Evolutionary conservation across 2,888 invertebrate genomes (phyloP).

Genomic region (Heliconius erato): DNA sequence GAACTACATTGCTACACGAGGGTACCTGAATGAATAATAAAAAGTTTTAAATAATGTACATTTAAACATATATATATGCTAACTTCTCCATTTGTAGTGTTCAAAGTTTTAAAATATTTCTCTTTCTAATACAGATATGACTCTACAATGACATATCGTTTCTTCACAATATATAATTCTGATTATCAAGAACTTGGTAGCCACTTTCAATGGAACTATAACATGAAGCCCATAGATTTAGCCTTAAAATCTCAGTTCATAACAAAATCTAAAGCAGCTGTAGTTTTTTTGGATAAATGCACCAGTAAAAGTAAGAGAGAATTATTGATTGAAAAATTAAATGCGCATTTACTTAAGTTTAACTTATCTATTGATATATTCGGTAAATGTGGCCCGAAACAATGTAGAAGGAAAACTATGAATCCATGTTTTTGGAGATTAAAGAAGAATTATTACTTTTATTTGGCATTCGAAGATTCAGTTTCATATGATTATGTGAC

Average conservation of each 20-base stretch:
- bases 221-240: slow-evolving; percentile 59
- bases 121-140: slow-evolving; percentile 57
- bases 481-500: slow-evolving; percentile 83
- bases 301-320: slow-evolving; percentile 66
- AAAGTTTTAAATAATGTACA: not conserved
- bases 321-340: slow-evolving; percentile 68
- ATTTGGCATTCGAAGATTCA: slow-evolving; percentile 90
- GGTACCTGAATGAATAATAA: no score
- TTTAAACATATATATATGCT: not conserved
- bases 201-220: slow-evolving; percentile 60
- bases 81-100: not conserved
- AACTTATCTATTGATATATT: slow-evolving; percentile 81
- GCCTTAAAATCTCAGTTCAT: slow-evolving; percentile 58
- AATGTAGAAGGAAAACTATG: slow-evolving; percentile 65
- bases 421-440: slow-evolving; percentile 71
- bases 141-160: slow-evolving; percentile 67
- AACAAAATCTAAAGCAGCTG: slow-evolving; percentile 69
- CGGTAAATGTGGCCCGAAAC: slow-evolving; percentile 79
- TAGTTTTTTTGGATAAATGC: slow-evolving; percentile 73
- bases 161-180: slow-evolving; percentile 62
- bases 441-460: slow-evolving; percentile 88
- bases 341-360: slow-evolving; percentile 70
- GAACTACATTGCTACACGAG: no score
- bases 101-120: slow-evolving; percentile 1
- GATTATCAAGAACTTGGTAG: slow-evolving; percentile 60